Evolutionary conservation across 2,797 vertebrate species (phyloP), one percentile per base, ranked within the genome.

Genomic region (Bucorvus abyssinicus): DNA sequence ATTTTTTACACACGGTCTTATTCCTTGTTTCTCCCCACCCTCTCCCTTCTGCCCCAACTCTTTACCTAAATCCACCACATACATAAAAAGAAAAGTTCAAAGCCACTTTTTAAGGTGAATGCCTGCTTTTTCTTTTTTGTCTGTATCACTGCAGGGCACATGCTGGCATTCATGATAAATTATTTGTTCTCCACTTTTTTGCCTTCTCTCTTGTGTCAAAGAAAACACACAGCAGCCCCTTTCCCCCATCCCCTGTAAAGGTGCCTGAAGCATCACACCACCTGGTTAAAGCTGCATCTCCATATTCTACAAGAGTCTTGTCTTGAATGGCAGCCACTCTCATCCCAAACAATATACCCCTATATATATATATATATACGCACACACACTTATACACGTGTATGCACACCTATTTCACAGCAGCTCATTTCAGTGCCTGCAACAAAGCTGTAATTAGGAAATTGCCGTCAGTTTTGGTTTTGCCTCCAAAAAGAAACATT

Each of bases 1-100:
- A 87, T 94, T 94, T 96, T 95, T 94, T 93, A 94, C 82, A 95
- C 79, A 86, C 87, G 84, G 68, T 82, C 56, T 79, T 96, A 76
- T 47, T 91, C 91, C 32, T 89, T n/a, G 69, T 71, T 91, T 87
- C 61, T 96, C 74, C 56, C 80, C 83, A 71, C 53, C 71, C 84
- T 79, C 67, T 93, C 75, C 67, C 64, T 95, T 73, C 65, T 84
- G 88, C 63, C 78, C 45, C n/a, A 87, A 34, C 29, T 55, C 76
- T 67, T 88, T 42, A 94, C 68, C 45, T 87, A 81, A 90, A 95
- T 87, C 82, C 38, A 88, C 42, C 61, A 65, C 49, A 75, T 14
- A 81, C 13, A 83, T 16, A 64, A 89, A 93, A 92, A 89, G 36
- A 64, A 77, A 91, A 90, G 64, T 36, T 87, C 82, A 75, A 89